Evolutionary conservation across 2,888 invertebrate species (phyloP), one percentile per base, ranked within the genome.

Genomic region (Anticlea derivata): DNA sequence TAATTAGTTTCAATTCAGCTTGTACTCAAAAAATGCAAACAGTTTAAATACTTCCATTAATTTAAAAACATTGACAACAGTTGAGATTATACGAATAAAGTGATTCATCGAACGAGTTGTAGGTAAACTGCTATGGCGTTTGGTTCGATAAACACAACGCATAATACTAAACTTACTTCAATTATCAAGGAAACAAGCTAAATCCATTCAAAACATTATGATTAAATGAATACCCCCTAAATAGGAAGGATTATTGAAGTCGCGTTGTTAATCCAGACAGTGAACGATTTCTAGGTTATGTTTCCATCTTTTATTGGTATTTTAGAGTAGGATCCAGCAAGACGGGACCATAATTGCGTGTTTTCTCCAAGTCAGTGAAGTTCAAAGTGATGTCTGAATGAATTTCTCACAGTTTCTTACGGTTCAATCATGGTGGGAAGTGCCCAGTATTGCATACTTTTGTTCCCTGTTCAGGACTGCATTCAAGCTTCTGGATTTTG

Each of bases 371-470:
- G 67, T 70, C 56, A 65, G 69, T 70, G 64, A 61, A 65, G 68
- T 60, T 70, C 65, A 68, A 81, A 80, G 84, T 82, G 78, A 85
- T 86, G 82, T 82, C 83, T 88, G 86, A 86, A 86, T 85, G 87
- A 87, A 83, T 87, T 88, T 87, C 82, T 83, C 83, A 83, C 83
- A 84, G 75, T 83, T 93, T 92, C 79, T 96, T 58, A 61, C 58
- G 61, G 61, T 58, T 92, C 97, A 97, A 93, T 96, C 97, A 95
- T 97, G 97, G 97, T 98, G 98, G 98, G 98, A 98, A 95, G 97
- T 98, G 88, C 98, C 98, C 92, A 97, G 97, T 92, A 97, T 98
- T 92, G 98, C 98, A 83, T 98, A 98, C 93, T 98, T 98, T 93
- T 98, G 98, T 94, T 98, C 98, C 81, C 93, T 98, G 83, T 98